phyloP scores from a whole-genome alignment of 2,888 invertebrate species.

The Melinopterus prodromus region DNA sequence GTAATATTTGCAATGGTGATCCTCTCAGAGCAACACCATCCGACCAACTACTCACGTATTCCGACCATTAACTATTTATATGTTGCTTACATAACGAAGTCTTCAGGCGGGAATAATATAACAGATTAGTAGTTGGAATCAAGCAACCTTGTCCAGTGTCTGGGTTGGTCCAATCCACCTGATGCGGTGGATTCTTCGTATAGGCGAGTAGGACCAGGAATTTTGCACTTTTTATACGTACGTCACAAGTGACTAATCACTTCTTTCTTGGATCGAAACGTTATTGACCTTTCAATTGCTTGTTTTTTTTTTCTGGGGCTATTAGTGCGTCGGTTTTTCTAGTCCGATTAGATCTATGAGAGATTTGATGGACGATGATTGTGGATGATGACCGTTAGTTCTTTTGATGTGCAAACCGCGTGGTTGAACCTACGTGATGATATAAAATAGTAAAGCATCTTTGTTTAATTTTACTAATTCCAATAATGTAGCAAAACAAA shows the following conservation, averaged over 20 bases:
- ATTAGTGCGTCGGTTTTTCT: neutral
- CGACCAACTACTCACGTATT: conserved; percentile 9
- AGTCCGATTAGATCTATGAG: neutral
- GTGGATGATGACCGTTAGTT: neutral
- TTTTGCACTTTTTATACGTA: neutral
- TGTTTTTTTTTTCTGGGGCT: neutral
- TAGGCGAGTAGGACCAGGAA: neutral
- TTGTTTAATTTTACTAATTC: too few relatives aligned
- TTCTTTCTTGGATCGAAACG: conserved; percentile 9
- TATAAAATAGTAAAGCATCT: too few relatives aligned
- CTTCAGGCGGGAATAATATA: neutral
- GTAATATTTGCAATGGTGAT: conserved; percentile 6
- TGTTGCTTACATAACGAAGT: conserved; percentile 21
- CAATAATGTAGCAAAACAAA: too few relatives aligned
- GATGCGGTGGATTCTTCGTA: conserved; percentile 13
- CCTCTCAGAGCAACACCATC: conserved; percentile 14
- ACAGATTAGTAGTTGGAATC: conserved; percentile 13
- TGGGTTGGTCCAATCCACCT: conserved; percentile 9
- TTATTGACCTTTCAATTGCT: conserved; percentile 16
- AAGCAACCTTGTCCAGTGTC: conserved; percentile 21
- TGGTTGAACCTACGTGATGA: neutral
- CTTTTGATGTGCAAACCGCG: neutral
- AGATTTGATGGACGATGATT: too few relatives aligned
- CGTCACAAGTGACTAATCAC: conserved; percentile 16
- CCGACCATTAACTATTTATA: conserved; percentile 19